Evolutionary conservation across 2,888 invertebrate species (phyloP).

Genomic region (Galeruca laticollis): DNA sequence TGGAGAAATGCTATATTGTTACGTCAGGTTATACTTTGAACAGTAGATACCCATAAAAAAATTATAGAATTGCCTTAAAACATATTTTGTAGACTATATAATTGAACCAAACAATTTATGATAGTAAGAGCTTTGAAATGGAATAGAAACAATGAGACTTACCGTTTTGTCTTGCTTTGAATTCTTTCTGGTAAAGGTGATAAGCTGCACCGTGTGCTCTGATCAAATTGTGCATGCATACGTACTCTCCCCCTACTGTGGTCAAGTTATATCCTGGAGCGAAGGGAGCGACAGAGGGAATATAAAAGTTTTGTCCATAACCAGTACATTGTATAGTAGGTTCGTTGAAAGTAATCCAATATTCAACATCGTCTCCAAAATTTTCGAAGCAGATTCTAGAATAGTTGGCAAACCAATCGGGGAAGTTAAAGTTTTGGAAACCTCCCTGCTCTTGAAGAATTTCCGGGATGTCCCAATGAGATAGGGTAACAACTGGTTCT

Average conservation of each 20-base stretch:
- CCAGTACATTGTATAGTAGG: conserved; percentile 47
- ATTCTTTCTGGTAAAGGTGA: conserved; percentile 64
- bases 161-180: conserved; percentile 56
- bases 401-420: conserved; percentile 51
- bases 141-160: too few relatives aligned
- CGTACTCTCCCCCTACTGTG: conserved; percentile 65
- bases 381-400: conserved; percentile 47
- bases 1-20: too few relatives aligned
- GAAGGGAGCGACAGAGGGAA: not conserved
- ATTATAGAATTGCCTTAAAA: too few relatives aligned
- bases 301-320: conserved; percentile 33
- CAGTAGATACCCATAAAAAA: not conserved
- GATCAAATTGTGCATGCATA: conserved; percentile 68
- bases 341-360: conserved; percentile 54
- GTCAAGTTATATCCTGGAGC: conserved; percentile 25
- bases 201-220: conserved; percentile 67
- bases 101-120: too few relatives aligned
- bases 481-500: conserved; percentile 69
- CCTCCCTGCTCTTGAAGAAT: conserved; percentile 67
- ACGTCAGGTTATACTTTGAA: too few relatives aligned
- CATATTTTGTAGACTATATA: too few relatives aligned
- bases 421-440: conserved; percentile 48
- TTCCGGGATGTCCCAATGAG: conserved; percentile 71
- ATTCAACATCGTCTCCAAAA: conserved; percentile 53
- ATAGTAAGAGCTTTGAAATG: too few relatives aligned